A percentile compares a stretch with the other conserved stretches of the same genome.
phyloP scores from a whole-genome alignment of 2,797 vertebrate species.

The Mus caroli region DNA sequence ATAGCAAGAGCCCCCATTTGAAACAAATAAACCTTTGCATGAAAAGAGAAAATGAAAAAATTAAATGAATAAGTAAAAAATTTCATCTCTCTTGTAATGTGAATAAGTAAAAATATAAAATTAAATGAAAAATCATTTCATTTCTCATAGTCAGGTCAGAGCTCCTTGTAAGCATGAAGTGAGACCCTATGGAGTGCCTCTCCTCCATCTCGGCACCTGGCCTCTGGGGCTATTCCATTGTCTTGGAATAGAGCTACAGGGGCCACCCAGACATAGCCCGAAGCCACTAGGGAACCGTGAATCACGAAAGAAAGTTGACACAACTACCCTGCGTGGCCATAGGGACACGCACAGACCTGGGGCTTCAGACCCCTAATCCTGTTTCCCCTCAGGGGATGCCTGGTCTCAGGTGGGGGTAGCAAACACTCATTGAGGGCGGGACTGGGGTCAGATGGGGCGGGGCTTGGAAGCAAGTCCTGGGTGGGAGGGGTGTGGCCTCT shows the following conservation, averaged over 20 bases:
- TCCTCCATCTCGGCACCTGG: neutral
- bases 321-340: fast-evolving
- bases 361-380: neutral
- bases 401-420: neutral
- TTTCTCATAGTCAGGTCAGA: neutral
- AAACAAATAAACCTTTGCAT: neutral
- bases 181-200: neutral
- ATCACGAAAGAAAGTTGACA: neutral
- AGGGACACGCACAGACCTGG: neutral
- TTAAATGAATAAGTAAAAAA: neutral
- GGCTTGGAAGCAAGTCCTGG: neutral
- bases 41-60: neutral
- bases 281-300: neutral
- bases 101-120: neutral
- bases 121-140: neutral
- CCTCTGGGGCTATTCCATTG: neutral
- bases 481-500: neutral
- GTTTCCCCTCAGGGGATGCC: neutral
- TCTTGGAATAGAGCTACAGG: neutral
- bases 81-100: neutral
- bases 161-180: neutral
- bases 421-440: neutral
- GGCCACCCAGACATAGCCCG: neutral
- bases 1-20: neutral
- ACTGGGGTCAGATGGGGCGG: neutral